Conservation (phyloP, 2,888 invertebrate species). For the Folsomia candida region DNA sequence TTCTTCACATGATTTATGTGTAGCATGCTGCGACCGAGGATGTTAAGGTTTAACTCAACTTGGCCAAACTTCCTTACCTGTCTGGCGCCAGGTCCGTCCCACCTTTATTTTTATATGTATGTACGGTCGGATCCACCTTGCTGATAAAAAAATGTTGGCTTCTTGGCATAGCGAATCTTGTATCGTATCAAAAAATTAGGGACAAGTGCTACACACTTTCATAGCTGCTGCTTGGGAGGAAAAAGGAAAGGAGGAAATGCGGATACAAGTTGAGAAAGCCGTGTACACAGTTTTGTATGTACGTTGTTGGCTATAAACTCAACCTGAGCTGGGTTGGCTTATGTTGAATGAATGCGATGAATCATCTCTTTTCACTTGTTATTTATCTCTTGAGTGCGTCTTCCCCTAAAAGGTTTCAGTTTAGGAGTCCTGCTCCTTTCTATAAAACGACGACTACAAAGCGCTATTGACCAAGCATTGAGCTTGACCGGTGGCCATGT, state of each 20-base stretch:
- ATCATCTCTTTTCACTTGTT: conserved; percentile 11
- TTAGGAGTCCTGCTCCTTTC: background rate
- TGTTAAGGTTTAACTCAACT: background rate
- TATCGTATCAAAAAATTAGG: conserved; percentile 14
- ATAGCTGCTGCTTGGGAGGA: no score
- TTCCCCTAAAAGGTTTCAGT: background rate
- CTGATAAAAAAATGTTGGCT: conserved; percentile 8
- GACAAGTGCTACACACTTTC: background rate
- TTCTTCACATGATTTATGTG: background rate
- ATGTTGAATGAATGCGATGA: conserved; percentile 7
- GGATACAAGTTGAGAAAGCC: background rate
- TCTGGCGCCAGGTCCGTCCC: conserved; percentile 7
- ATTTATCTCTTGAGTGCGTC: conserved; percentile 13
- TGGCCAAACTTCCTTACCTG: conserved; percentile 4
- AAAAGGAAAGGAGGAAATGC: no score
- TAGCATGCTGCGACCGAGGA: background rate
- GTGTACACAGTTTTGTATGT: no score
- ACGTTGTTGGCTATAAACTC: background rate
- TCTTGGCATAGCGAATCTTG: background rate
- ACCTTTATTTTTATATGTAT: background rate
- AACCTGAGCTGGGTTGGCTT: background rate
- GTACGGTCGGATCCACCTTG: conserved; percentile 7
- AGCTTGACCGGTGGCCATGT: background rate
- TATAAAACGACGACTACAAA: background rate
- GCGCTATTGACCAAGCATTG: background rate